Evolutionary conservation across 2,113 vertebrate species (phyloP), one percentile per base, ranked within the genome.

Genomic region (Pseudolaguvia tuberculata): DNA sequence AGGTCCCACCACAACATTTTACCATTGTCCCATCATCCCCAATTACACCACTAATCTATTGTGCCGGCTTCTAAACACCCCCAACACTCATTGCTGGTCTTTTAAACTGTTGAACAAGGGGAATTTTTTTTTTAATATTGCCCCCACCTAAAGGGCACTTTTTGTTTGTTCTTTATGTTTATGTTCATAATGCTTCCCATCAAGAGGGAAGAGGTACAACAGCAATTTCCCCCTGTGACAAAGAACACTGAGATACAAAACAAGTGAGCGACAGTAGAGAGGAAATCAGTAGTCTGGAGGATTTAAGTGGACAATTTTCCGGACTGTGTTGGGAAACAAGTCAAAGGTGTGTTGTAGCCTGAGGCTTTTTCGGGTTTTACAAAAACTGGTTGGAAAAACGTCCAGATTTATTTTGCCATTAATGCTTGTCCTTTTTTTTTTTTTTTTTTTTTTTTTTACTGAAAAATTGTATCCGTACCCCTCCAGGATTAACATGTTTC

Each of bases 11-110:
- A 85, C 70, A 85, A 85, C 59, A 52, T 84, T 84, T 87, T 86
- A 88, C 89, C 82, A n/a, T 85, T 86, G 86, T 87, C 84, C 86
- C 88, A 90, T 89, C 87, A 80, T 81, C 85, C 67, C 76, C 84
- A 86, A 91, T 91, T 87, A 90, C 81, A 80, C 69, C 83, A 78
- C 86, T 87, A 89, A 59, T 83, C 85, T 61, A 77, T 83, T 83
- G 81, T 73, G 76, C 82, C 67, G 73, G 70, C 71, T 87, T 86
- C 84, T 84, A 83, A 88, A 87, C 79, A 78, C 83, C 72, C 82
- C 79, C 72, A 58, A 77, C 80, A 82, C 69, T 63, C 70, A 78
- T 85, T 78, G 72, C 76, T 70, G 83, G 78, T 81, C 79, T 77
- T 82, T 83, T 80, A 87, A 82, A 84, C 65, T 81, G 75, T 78